Evolutionary conservation across 2,888 invertebrate species (phyloP).

Genomic region (Drosophila formosana): DNA sequence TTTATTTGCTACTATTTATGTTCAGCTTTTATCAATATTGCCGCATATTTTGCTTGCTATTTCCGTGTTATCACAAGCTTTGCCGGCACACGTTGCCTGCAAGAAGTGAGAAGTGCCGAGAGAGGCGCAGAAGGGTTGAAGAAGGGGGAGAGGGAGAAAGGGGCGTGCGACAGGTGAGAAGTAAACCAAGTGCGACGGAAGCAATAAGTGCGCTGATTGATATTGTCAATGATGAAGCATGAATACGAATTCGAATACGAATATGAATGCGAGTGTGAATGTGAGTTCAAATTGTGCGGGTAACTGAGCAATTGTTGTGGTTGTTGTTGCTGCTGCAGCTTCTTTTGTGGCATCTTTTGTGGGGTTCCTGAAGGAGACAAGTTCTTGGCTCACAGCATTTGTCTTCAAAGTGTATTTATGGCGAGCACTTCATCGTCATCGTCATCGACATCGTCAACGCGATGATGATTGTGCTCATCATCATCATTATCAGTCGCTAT

Average conservation of each 20-base stretch:
- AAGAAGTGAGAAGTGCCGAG: constrained; percentile 1
- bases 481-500: constrained; percentile 8
- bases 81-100: not conserved
- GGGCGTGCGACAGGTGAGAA: not conserved
- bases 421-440: constrained; percentile 59
- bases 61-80: not conserved
- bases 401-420: constrained; percentile 70
- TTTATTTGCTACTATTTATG: too few species aligned
- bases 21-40: too few species aligned
- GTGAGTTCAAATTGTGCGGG: constrained; percentile 3
- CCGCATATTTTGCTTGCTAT: not conserved
- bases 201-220: constrained; percentile 58
- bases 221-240: constrained; percentile 56
- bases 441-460: not conserved
- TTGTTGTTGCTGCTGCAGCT: constrained; percentile 12
- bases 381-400: constrained; percentile 36
- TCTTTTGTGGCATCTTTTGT: constrained; percentile 21
- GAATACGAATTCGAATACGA: constrained; percentile 27
- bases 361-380: constrained; percentile 1
- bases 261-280: constrained; percentile 23
- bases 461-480: constrained; percentile 2
- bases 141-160: not conserved
- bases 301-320: constrained; percentile 3
- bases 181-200: constrained; percentile 27
- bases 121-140: not conserved